These are phyloP conservation scores for Miltochrista miniata DNA, from an alignment of 2,888 invertebrate genomes.

Conservation along the genomic window DNA sequence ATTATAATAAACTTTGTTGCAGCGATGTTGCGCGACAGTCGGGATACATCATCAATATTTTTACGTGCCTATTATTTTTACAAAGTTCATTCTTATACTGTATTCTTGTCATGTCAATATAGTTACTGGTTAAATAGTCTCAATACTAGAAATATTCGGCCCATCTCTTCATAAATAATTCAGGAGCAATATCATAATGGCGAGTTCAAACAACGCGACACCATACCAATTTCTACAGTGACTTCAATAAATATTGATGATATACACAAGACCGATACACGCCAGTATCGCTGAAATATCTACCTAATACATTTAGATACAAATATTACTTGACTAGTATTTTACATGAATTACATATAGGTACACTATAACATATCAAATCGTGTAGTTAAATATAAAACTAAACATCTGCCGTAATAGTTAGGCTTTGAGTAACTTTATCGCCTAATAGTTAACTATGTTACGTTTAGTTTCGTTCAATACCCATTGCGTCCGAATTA, in stretches of 20 bases:
- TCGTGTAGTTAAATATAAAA: slow-evolving; percentile 1
- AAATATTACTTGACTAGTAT: slow-evolving; percentile 45
- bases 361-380: slow-evolving; percentile 13
- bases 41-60: not conserved
- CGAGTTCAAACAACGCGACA: no score
- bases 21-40: slow-evolving; percentile 2
- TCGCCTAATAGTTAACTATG: slow-evolving; percentile 4
- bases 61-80: not conserved
- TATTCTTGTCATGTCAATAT: no score
- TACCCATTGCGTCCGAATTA: not conserved
- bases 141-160: no score
- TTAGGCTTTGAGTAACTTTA: slow-evolving; percentile 4
- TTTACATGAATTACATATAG: slow-evolving; percentile 29
- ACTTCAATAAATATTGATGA: not conserved
- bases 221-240: no score
- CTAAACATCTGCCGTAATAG: slow-evolving; percentile 5
- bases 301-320: slow-evolving; percentile 1
- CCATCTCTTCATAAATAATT: no score
- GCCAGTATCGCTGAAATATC: slow-evolving; percentile 12
- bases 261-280: not conserved
- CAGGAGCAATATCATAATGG: no score
- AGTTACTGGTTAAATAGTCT: no score
- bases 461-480: not conserved
- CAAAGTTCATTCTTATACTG: no score
- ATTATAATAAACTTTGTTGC: slow-evolving; percentile 23